A percentile compares a stretch with the other conserved stretches of the same genome.
Evolutionary conservation across 1,140 invertebrate species (phyloP).

Genomic region (fruit fly (Drosophila melanogaster)): Release_6_plus_ISO1_MT NT_033777.3:30984501-30985000

Average conservation of each 20-base stretch:
- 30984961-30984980: slow-evolving; percentile 73
- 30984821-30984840: slow-evolving; percentile 66
- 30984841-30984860: slow-evolving; percentile 45
- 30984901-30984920: slow-evolving; percentile 52
- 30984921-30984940: slow-evolving; percentile 70
- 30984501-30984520: slow-evolving; percentile 33
- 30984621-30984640: slow-evolving; percentile 2
- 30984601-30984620: slow-evolving; percentile 19
- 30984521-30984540: slow-evolving; percentile 32
- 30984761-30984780: slow-evolving; percentile 53
- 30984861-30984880: slow-evolving; percentile 29
- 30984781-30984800: slow-evolving; percentile 42
- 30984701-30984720: slow-evolving; percentile 73
- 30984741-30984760: slow-evolving; percentile 65
- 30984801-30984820: slow-evolving; percentile 52
- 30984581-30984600: slow-evolving; percentile 11
- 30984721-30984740: slow-evolving; percentile 65
- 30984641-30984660: slow-evolving; percentile 21
- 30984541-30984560: slow-evolving; percentile 16
- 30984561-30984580: slow-evolving; percentile 48
- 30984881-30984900: slow-evolving; percentile 23
- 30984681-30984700: slow-evolving; percentile 66
- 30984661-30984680: slow-evolving; percentile 42
- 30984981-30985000: slow-evolving; percentile 80
- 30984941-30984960: slow-evolving; percentile 77